Evolutionary conservation across 2,113 vertebrate species (phyloP), one percentile per base, ranked within the genome.

Genomic region (Jaculus jaculus): DNA sequence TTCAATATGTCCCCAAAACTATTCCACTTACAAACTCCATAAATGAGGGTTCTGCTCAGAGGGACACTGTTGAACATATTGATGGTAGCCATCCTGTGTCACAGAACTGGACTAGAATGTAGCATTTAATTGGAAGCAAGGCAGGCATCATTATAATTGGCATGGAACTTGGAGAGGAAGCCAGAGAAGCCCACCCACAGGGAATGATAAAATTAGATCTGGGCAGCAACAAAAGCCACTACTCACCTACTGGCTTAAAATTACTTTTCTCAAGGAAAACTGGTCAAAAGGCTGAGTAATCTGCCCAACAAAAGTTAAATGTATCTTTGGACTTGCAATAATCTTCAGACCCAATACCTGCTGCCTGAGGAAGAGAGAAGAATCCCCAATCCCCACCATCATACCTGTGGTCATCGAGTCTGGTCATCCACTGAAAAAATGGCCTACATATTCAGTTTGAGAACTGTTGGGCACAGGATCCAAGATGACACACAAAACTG

Each of bases 401-500:
- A 73, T 4, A 16, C 75, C 68, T 12, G 0, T 65, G 63, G 0
- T 58, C 24, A 5, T 1, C 0, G 18, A 9, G 3, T 73, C 58
- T 77, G 51, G 54, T 3, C 60, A 61, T 21, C n/a, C 12, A 1
- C 11, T 4, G 39, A 84, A 16, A 21, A 84, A 15, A 0, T 0
- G 30, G 23, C 18, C 17, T 3, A 1, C 12, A 20, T 26, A 30
- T 81, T 42, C 23, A 51, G 2, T 7, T 0, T 26, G 37, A 75
- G 28, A 11, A 82, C 82, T 66, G 1, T 0, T 11, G 1, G 69
- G 10, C 32, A 77, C 37, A 61, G 42, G 47, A 54, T 28, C 10
- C 24, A 17, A 47, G 61, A 37, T 1, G 24, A 69, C 21, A 7
- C 16, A 6, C 13, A 3, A 26, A 68, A 34, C 47, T 21, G 28